phyloP scores from a whole-genome alignment of 1,140 invertebrate species.

The Arion vulgaris region DNA sequence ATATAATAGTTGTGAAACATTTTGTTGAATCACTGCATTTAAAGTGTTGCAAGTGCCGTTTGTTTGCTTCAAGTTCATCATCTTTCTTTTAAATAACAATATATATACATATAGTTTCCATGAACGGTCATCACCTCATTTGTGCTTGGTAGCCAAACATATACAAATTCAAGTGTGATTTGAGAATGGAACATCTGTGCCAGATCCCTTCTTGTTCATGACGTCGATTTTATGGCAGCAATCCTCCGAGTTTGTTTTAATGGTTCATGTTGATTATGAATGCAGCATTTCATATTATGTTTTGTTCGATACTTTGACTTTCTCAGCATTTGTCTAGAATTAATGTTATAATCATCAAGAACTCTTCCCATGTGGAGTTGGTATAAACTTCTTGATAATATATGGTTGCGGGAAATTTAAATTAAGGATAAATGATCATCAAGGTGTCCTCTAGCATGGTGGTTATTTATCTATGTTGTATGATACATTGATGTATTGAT shows the following conservation, averaged over 20 bases:
- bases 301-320: neutral
- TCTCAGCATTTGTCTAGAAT: neutral
- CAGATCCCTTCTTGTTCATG: neutral
- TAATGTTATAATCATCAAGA: too few relatives aligned
- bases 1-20: too few relatives aligned
- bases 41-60: neutral
- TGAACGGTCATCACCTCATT: neutral
- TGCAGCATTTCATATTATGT: neutral
- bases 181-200: too few relatives aligned
- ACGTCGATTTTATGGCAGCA: conserved; percentile 9
- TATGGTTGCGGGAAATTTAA: too few relatives aligned
- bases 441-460: too few relatives aligned
- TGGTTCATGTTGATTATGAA: neutral
- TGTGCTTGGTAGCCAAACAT: neutral
- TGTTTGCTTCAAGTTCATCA: neutral
- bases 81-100: neutral
- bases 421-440: too few relatives aligned
- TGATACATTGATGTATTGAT: too few relatives aligned
- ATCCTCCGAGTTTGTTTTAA: neutral
- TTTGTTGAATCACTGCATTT: neutral
- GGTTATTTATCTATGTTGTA: too few relatives aligned
- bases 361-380: too few relatives aligned
- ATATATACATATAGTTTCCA: too few relatives aligned
- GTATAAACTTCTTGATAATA: too few relatives aligned
- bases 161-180: too few relatives aligned